Evolutionary conservation across 2,797 vertebrate species (phyloP).

Genomic region (Alca torda): DNA sequence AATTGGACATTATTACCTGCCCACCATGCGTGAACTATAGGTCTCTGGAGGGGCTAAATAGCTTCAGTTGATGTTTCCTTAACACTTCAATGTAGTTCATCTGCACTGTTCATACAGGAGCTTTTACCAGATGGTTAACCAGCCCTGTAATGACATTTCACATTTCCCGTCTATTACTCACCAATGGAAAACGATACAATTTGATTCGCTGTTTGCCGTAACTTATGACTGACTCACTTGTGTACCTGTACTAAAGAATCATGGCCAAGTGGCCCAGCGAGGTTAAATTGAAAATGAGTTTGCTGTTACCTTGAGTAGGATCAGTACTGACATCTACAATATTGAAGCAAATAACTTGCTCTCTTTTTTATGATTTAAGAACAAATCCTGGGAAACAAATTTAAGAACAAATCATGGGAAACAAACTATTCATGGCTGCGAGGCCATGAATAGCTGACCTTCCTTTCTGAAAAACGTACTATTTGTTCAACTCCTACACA

Average conservation of each 20-base stretch:
- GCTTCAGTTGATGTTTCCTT: conserved; percentile 65
- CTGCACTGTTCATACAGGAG: conserved; percentile 40
- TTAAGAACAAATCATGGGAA: not conserved
- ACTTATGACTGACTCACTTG: not conserved
- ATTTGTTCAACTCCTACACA: not conserved
- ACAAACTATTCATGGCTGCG: not conserved
- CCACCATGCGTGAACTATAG: conserved; percentile 70
- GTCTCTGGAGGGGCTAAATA: conserved; percentile 66
- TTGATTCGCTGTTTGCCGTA: not conserved
- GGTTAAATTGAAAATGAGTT: not conserved
- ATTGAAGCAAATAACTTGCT: not conserved
- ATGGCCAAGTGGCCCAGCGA: not conserved
- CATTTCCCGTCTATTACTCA: conserved; percentile 63
- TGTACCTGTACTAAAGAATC: conserved; percentile 23
- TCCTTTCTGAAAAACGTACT: not conserved
- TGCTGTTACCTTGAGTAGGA: not conserved
- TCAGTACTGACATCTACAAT: not conserved
- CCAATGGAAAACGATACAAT: conserved; percentile 30
- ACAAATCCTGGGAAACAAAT: not conserved
- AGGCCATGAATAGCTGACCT: not conserved
- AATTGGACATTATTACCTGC: conserved; percentile 75
- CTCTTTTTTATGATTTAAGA: not conserved
- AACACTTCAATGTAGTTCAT: conserved; percentile 65
- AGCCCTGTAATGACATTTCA: conserved; percentile 56
- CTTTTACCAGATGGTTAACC: conserved; percentile 70